phyloP scores from a whole-genome alignment of 1,140 invertebrate species.

The Coboldia fuscipes region DNA sequence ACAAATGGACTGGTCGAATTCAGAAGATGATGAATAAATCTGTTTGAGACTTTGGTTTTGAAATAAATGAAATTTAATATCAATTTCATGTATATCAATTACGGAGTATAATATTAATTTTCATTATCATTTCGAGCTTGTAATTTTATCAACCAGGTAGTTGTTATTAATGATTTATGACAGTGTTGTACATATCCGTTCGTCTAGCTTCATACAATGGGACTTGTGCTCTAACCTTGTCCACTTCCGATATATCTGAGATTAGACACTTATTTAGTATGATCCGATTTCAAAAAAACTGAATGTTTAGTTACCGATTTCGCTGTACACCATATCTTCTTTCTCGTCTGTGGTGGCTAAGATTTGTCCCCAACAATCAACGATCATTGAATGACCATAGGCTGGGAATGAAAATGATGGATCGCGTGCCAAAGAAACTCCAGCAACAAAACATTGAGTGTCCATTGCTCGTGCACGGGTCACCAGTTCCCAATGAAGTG shows the following conservation, averaged over 20 bases:
- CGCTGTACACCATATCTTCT: conserved; percentile 48
- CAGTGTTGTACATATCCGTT: conserved; percentile 55
- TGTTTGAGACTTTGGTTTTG: too few species aligned
- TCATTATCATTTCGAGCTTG: too few species aligned
- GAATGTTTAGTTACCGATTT: conserved; percentile 32
- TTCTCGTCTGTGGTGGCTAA: conserved; percentile 40
- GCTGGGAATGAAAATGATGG: conserved; percentile 52
- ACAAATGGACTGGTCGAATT: conserved; percentile 14
- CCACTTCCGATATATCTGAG: conserved; percentile 52
- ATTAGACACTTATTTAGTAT: too few species aligned
- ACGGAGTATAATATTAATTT: too few species aligned
- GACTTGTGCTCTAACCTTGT: conserved; percentile 59
- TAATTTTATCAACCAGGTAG: too few species aligned
- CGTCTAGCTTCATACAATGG: conserved; percentile 55
- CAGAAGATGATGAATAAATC: conserved; percentile 12
- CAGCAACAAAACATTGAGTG: conserved; percentile 61
- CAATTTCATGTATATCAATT: too few species aligned
- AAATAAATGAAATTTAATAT: too few species aligned
- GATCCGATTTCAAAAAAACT: too few species aligned
- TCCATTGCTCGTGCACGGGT: conserved; percentile 56
- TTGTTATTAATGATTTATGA: conserved; percentile 8
- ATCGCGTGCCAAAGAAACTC: conserved; percentile 57
- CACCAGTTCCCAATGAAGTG: conserved; percentile 77
- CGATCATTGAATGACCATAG: conserved; percentile 70
- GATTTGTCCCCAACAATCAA: conserved; percentile 75